A percentile compares a stretch with the other conserved stretches of the same genome.
Evolutionary conservation across 2,888 invertebrate genomes (phyloP).

Genomic region (Synergus japonicus): DNA sequence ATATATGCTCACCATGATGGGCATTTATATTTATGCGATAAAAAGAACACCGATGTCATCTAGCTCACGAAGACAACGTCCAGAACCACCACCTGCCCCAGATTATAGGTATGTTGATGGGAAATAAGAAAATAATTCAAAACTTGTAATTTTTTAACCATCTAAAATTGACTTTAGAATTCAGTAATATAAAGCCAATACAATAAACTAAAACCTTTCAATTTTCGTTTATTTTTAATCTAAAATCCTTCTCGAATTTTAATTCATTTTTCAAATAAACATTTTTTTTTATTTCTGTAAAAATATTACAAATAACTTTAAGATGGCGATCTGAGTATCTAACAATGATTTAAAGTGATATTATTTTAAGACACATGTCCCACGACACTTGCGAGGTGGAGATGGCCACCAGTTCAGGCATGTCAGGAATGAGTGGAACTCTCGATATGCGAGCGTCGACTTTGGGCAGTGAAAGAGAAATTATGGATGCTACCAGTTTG

Average conservation of each 20-base stretch:
- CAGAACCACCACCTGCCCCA: conserved; percentile 73
- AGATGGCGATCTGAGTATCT: conserved; percentile 8
- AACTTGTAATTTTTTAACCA: conserved; percentile 20
- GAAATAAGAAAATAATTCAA: conserved; percentile 6
- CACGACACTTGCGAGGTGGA: conserved; percentile 73
- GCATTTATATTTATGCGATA: conserved; percentile 84
- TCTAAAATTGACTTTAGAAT: conserved; percentile 24
- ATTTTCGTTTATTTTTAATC: background rate
- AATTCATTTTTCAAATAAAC: background rate
- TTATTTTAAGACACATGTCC: conserved; percentile 73
- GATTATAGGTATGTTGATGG: conserved; percentile 70
- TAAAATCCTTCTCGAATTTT: background rate
- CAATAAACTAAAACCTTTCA: no score
- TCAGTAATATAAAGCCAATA: no score
- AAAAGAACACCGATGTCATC: conserved; percentile 80
- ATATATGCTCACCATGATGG: conserved; percentile 86
- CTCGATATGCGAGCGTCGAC: conserved; percentile 78
- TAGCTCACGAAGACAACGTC: conserved; percentile 72
- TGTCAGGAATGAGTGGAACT: conserved; percentile 73
- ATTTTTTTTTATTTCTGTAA: background rate
- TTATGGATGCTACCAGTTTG: conserved; percentile 74
- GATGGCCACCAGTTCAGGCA: conserved; percentile 73
- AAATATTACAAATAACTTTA: background rate
- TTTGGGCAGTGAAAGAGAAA: conserved; percentile 75
- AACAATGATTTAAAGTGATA: conserved; percentile 63